A percentile compares a stretch with the other conserved stretches of the same genome.
Conservation (phyloP, 2,888 invertebrate genomes). For the Chrysina gloriosa region DNA sequence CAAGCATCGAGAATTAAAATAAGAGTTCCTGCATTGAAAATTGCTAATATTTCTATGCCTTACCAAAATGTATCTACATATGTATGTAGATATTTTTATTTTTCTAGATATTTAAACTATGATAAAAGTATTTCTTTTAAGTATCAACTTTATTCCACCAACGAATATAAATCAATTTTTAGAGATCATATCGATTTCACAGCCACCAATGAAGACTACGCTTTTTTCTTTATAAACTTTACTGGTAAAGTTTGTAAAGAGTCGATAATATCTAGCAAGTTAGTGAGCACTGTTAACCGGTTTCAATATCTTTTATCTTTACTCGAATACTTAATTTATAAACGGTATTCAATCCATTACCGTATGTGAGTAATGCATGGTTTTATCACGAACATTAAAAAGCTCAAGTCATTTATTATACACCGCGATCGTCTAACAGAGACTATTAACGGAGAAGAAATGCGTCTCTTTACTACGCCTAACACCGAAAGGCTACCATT, state of each 20-base stretch:
- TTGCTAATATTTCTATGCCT: too few relatives aligned
- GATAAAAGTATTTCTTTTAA: background rate
- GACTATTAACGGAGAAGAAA: constrained; percentile 27
- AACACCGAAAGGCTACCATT: constrained; percentile 19
- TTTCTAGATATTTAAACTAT: too few relatives aligned
- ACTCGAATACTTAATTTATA: constrained; percentile 60
- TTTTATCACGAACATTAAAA: constrained; percentile 44
- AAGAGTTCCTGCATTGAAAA: too few relatives aligned
- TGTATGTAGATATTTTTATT: background rate
- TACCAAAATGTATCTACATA: background rate
- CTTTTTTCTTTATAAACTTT: constrained; percentile 28
- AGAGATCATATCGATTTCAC: constrained; percentile 13
- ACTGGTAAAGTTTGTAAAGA: constrained; percentile 19
- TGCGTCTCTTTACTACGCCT: constrained; percentile 15
- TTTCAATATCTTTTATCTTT: constrained; percentile 45
- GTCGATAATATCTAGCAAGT: constrained; percentile 29
- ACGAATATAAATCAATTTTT: background rate
- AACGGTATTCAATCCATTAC: constrained; percentile 59
- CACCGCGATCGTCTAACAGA: constrained; percentile 25
- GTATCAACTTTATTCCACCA: background rate
- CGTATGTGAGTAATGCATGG: constrained; percentile 43
- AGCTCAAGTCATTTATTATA: constrained; percentile 43
- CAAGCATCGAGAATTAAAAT: too few relatives aligned
- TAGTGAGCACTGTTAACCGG: constrained; percentile 44
- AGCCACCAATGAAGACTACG: constrained; percentile 26